A percentile compares a stretch with the other conserved stretches of the same genome.
Conservation (phyloP, 2,113 vertebrate species). For the Semnopithecus entellus region DNA sequence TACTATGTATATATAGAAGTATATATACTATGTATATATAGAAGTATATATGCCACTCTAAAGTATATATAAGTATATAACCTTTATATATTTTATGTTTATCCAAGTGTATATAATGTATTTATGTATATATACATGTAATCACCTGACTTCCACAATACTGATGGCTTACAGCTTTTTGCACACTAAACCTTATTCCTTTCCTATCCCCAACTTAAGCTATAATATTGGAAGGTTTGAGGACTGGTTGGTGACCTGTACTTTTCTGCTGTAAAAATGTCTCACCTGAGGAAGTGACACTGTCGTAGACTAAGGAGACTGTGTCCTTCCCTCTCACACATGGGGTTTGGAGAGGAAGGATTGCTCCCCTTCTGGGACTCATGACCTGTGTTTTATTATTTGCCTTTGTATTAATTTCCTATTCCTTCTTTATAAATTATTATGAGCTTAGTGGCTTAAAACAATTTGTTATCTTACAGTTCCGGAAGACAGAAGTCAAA, state of each 20-base stretch:
- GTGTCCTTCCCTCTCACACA: not conserved
- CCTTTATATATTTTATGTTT: too few species aligned
- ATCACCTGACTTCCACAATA: not conserved
- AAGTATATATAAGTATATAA: too few species aligned
- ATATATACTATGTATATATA: too few species aligned
- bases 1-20: too few species aligned
- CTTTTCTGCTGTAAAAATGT: not conserved
- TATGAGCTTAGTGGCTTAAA: not conserved
- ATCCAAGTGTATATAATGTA: too few species aligned
- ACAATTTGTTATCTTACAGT: not conserved
- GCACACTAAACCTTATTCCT: not conserved
- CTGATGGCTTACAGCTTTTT: not conserved
- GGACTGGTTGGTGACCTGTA: not conserved
- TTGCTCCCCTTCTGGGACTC: not conserved
- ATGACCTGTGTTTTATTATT: not conserved
- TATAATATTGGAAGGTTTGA: not conserved
- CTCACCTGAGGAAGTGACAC: not conserved
- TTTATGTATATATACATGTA: not conserved
- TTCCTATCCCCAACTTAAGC: not conserved
- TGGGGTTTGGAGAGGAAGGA: not conserved
- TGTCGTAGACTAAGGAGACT: not conserved
- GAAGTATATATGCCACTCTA: too few species aligned
- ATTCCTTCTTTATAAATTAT: not conserved
- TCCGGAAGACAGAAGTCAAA: not conserved
- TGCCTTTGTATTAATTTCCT: not conserved